Evolutionary conservation across 2,797 vertebrate species (phyloP).

Genomic region (Gambelia wislizenii): DNA sequence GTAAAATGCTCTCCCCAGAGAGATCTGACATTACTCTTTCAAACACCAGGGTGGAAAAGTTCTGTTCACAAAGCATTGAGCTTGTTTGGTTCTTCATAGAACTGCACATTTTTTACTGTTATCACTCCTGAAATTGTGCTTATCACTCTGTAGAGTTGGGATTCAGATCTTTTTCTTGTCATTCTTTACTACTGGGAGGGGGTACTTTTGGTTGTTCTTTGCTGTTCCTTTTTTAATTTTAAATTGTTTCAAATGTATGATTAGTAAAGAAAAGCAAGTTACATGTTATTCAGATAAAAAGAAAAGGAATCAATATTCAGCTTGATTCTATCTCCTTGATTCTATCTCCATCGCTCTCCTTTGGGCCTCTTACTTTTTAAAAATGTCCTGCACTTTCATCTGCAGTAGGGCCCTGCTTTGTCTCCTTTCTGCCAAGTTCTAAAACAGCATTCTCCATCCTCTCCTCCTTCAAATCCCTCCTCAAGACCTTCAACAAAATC

Average conservation of each 20-base stretch:
- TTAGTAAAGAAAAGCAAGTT: neutral
- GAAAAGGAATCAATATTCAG: neutral
- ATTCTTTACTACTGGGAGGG: neutral
- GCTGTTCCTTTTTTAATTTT: neutral
- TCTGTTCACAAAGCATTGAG: neutral
- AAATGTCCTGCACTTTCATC: neutral
- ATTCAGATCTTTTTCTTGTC: neutral
- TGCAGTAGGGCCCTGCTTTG: neutral
- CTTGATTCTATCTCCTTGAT: neutral
- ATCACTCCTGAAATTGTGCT: neutral
- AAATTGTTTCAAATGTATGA: neutral
- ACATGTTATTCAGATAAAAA: neutral
- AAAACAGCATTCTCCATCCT: neutral
- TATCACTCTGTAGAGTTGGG: too few relatives aligned
- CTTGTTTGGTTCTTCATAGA: neutral
- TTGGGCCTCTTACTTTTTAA: neutral
- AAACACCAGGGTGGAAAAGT: too few relatives aligned
- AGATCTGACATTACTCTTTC: neutral
- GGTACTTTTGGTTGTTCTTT: neutral
- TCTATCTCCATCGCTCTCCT: neutral
- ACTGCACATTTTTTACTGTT: neutral
- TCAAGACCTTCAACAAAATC: constrained; percentile 14
- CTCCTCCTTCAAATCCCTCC: neutral
- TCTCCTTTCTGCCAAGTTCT: neutral
- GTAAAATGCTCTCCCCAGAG: neutral